Base-by-base conservation (phyloP, 1,140 invertebrate species). In the Nasonia longicornis region DNA sequence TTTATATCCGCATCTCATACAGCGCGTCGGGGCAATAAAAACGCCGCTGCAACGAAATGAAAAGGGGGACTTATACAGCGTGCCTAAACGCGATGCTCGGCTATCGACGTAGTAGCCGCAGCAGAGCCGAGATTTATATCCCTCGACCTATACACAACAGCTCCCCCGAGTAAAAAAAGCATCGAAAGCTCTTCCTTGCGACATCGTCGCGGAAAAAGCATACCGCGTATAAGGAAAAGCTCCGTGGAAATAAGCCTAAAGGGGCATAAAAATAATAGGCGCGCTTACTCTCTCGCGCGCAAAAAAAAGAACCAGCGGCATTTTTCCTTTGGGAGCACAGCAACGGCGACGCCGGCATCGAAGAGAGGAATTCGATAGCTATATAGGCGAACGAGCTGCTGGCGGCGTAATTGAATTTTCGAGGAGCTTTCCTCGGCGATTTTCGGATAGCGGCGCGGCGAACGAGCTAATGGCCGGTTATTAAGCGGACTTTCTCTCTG, bases 381-480 rank as follows among this genome's bases (percentile, higher is more conserved):
- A 58, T 58, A 58, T 42, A 6, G 38, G 52, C 63, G 14, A 20
- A 2, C n/a, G 38, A 8, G 64, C 14, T 1, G 22, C 22, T 16
- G 48, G 48, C 16, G 63, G 35, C 22, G 67, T 70, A 70, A 78
- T 78, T 78, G 77, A 78, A 70, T 70, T 78, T 78, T 58, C 12
- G 26, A 35, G 29, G 66, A 70, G 26, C 20, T 35, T 58, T 70
- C 22, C 77, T 70, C 63, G 31, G 38, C 64, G 42, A 66, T 66
- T 42, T 69, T 35, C 38, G 64, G 22, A 67, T 26, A 35, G 31
- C 31, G 26, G 26, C 26, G 64, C 66, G 14, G 4, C 20, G 45
- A 20, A 38, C 22, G 52, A 64, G 67, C 77, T 72, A 79, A 79
- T 79, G 35, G 35, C 77, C 29, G 45, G 31, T 77, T 72, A 78